Base-by-base conservation (phyloP, 2,888 invertebrate species). In the Monoplex corrugatus region DNA sequence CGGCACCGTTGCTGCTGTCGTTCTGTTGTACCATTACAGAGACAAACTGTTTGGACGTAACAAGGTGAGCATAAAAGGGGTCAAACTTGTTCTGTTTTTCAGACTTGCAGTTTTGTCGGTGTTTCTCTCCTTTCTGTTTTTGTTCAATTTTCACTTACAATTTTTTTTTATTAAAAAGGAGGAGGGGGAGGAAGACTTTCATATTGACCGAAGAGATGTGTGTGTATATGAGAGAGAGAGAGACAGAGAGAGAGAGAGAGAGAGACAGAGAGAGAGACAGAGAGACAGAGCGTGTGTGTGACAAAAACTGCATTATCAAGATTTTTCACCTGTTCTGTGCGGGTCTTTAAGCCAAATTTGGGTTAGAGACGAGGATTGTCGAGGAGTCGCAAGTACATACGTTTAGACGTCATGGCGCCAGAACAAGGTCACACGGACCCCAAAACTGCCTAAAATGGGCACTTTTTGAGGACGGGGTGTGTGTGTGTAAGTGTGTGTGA, bases 221-320 rank as follows among this genome's bases (percentile, higher is more conserved):
- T n/a, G n/a, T n/a, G n/a, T n/a, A n/a, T n/a, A n/a, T n/a, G 63
- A 63, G 63, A 63, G 63, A 63, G 63, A 63, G 63, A 63, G 63
- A 63, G 63, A 63, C 6, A 63, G 23, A 23, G 63, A 63, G 23
- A 63, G 63, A 63, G 23, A 63, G 63, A 5, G 1, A 5, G 63
- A 63, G 13, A 63, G 8, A 6, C 13, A 13, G 63, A 23, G 23
- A 63, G 63, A 63, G 23, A 63, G 8, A 63, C 63, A 63, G 63
- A 63, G 23, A 63, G 63, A 63, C 63, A 68, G 63, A 68, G 23
- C 50, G 2, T 1, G 1, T 23, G 23, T 13, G 50, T 23, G 50
- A 50, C 50, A 50, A 50, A 10, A 19, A 50, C 19, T 10, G 50
- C 50, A 50, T 16, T 50, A 16, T 19, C 50, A 50, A 10, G n/a